These are phyloP conservation scores for Lacerta agilis DNA, from an alignment of 2,797 vertebrate species.

Conservation along the genomic window DNA sequence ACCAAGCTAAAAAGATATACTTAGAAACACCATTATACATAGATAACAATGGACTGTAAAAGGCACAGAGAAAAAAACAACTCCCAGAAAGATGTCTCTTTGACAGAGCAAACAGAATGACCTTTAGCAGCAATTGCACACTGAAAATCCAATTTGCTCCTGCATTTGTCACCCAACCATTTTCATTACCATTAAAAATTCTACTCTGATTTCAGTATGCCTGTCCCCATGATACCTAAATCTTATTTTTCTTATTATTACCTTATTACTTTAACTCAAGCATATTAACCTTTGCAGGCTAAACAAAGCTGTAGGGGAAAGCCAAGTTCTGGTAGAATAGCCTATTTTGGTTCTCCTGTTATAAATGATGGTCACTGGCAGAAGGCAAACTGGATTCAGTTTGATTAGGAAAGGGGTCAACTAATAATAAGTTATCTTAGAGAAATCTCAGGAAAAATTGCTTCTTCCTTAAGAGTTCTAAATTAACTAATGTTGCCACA, in stretches of 20 bases:
- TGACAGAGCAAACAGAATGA: constrained; percentile 40
- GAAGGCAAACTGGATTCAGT: not conserved
- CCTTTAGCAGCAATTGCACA: constrained; percentile 53
- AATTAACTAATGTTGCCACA: not conserved
- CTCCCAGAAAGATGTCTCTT: constrained; percentile 37
- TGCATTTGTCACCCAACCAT: constrained; percentile 46
- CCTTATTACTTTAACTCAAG: constrained; percentile 17
- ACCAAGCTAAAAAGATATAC: not conserved
- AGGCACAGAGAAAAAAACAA: constrained; percentile 45
- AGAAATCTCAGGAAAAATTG: not conserved
- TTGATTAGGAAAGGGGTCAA: not conserved
- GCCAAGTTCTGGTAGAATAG: not conserved
- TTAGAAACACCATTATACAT: constrained; percentile 25
- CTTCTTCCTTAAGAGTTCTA: not conserved
- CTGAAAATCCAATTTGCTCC: constrained; percentile 53
- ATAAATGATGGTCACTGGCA: not conserved
- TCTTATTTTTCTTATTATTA: constrained; percentile 32
- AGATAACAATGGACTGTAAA: not conserved
- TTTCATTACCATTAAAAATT: constrained; percentile 49
- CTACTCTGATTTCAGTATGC: constrained; percentile 44
- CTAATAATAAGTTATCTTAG: not conserved
- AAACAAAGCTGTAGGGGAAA: not conserved
- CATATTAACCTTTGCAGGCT: not conserved
- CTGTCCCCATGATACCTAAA: constrained; percentile 34
- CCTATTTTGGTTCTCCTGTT: not conserved